Percentiles rank a stretch among this genome's conserved stretches.
phyloP scores from a whole-genome alignment of 2,797 vertebrate species.

The Champsocephalus esox region DNA sequence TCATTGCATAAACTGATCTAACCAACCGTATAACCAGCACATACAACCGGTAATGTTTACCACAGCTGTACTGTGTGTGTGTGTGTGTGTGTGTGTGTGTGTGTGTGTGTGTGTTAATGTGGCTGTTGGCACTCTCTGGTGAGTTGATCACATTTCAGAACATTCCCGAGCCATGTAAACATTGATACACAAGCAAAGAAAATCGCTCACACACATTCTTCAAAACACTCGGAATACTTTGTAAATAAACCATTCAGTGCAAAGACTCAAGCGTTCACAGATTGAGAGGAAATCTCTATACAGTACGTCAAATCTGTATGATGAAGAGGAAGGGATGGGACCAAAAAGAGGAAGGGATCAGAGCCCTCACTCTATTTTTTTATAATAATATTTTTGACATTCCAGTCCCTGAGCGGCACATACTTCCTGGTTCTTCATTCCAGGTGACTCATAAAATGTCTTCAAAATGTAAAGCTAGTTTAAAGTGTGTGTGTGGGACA shows the following conservation, averaged over 20 bases:
- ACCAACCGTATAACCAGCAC: slow-evolving; percentile 52
- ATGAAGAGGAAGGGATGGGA: slow-evolving; percentile 20
- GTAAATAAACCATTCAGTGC: slow-evolving; percentile 48
- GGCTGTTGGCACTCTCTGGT: slow-evolving; percentile 61
- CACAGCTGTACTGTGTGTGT: slow-evolving; percentile 21
- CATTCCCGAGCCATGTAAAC: slow-evolving; percentile 73
- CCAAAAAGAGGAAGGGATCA: slow-evolving; percentile 18
- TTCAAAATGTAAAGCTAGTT: not conserved
- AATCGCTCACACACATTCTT: slow-evolving; percentile 47
- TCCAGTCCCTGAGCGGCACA: not conserved
- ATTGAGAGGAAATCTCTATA: slow-evolving; percentile 7
- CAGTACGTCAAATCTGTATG: not conserved
- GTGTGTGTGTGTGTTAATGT: slow-evolving; percentile 33
- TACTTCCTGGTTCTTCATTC: not conserved
- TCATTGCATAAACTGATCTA: slow-evolving; percentile 56
- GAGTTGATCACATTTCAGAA: slow-evolving; percentile 73
- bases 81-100: slow-evolving; percentile 21
- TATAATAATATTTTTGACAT: not conserved
- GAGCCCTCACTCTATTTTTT: not conserved
- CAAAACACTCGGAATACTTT: slow-evolving; percentile 28
- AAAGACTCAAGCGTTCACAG: slow-evolving; percentile 38
- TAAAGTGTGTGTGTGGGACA: not conserved
- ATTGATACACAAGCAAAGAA: slow-evolving; percentile 73
- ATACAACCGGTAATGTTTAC: slow-evolving; percentile 37
- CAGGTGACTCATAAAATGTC: not conserved